Base-by-base conservation (phyloP, 2,888 invertebrate species). In the Ophion slaviceki region DNA sequence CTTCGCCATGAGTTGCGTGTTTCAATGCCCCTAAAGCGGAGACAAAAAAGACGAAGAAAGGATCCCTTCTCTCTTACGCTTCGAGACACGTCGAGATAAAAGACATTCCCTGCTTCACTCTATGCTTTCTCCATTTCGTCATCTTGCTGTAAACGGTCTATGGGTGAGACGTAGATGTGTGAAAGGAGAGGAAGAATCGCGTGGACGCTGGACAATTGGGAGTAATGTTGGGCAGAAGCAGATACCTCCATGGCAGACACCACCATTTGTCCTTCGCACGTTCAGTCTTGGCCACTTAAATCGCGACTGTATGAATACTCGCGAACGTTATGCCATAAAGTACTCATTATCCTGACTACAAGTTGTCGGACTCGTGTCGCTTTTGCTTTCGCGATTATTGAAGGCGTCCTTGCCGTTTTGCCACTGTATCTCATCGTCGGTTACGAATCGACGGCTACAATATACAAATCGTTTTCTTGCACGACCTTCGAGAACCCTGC, bases 41-140 rank as follows among this genome's bases (percentile, higher is more conserved):
- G 61, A 71, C 53, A 71, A 32, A 57, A 40, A 17, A 45, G 8
- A 61, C 47, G 4, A 17, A 76, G 20, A 77, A 40, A 77, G 53
- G 66, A 47, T 62, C 75, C 40, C 53, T 77, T 76, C 57, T 82
- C 75, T 80, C 75, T 61, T 67, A 72, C 61, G 57, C 79, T 80
- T 77, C 62, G 66, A 66, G 61, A 62, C 45, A 59, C 11, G 47
- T 77, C 57, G 59, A 61, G 45, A 80, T 75, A 62, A 70, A 82
- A 68, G 79, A 40, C 79, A 67, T 20, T 47, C 59, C 36, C 61
- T n/a, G 10, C 45, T 14, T n/a, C 59, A 64, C 62, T 85, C 7
- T 68, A 67, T 75, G 75, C 71, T 82, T 79, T 79, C 78, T 82
- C 75, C 70, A 79, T 82, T 82, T 82, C 82, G 85, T 79, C 79